These are phyloP conservation scores for Burhinus bistriatus DNA, from an alignment of 2,113 vertebrate species.

Conservation along the genomic window DNA sequence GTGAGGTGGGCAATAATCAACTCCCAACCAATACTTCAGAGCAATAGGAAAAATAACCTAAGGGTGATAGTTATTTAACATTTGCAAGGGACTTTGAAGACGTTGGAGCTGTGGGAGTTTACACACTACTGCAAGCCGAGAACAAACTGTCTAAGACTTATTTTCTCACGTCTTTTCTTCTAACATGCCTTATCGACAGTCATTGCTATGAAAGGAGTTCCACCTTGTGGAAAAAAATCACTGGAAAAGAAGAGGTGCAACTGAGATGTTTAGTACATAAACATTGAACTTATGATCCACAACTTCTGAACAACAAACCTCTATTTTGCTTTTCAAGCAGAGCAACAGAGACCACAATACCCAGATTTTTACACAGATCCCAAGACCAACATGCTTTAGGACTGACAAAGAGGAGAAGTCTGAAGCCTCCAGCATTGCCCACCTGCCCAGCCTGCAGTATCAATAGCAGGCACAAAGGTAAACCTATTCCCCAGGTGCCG, in stretches of 20 bases:
- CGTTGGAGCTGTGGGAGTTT: not conserved
- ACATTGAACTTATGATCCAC: not conserved
- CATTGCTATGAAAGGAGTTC: not conserved
- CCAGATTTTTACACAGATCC: not conserved
- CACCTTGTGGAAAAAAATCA: not conserved
- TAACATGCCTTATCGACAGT: fast-evolving
- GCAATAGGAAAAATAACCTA: not conserved
- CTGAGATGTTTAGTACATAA: not conserved
- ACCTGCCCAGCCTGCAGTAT: not conserved
- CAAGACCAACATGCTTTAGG: not conserved
- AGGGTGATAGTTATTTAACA: not conserved
- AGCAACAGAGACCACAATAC: not conserved
- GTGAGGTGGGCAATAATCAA: not conserved
- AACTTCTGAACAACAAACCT: not conserved
- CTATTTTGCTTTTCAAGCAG: conserved; percentile 49
- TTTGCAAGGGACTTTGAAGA: not conserved
- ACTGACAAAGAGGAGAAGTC: not conserved
- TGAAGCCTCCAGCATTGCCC: not conserved
- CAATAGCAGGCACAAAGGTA: not conserved
- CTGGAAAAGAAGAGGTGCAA: not conserved
- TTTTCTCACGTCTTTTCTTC: not conserved
- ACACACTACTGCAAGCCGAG: not conserved
- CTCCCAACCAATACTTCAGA: not conserved
- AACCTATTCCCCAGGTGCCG: not conserved
- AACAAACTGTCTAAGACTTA: not conserved